Evolutionary conservation across 2,888 invertebrate species (phyloP), one percentile per base, ranked within the genome.

Genomic region (Eurois occulta): DNA sequence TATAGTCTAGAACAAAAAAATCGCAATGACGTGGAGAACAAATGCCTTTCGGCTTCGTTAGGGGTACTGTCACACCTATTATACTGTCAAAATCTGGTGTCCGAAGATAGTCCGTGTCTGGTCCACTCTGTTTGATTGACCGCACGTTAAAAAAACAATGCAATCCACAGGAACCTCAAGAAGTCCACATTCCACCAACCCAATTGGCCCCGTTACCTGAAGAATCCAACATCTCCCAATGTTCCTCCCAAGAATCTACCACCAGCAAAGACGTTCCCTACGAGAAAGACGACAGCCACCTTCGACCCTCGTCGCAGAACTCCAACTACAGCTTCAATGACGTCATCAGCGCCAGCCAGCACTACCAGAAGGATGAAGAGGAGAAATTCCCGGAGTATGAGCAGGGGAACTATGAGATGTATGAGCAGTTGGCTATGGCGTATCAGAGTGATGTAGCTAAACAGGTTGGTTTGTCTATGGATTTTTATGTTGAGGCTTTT

Each of bases 341-440:
- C 77, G 95, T 95, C 21, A 95, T 95, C 77, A 90, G 74, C 46
- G 93, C 93, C 11, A 94, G 92, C 78, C 93, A 94, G 68, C 83
- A 81, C n/a, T 94, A 93, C 76, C 85, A 82, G 28, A 94, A 94
- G 64, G 91, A 91, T 43, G 78, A 86, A 4, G 94, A 92, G 11
- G 93, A 94, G 8, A 93, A 93, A 72, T 92, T 92, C 52, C 91
- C 85, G 0, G 93, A 92, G 24, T 95, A 95, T 67, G 94, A 92
- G 24, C 91, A 93, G 0, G 94, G 91, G 24, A 93, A 93, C 75
- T 96, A 96, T 68, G 96, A 96, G 82, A 94, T 96, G 92, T 95
- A 95, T 60, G 96, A 96, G 48, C 96, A 95, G 18, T 84, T 96
- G 87, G 96, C 96, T 0, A 95, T 96, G 96, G 96, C 95, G n/a